Conservation (phyloP, 2,888 invertebrate species). For the Slavum lentiscoides region DNA sequence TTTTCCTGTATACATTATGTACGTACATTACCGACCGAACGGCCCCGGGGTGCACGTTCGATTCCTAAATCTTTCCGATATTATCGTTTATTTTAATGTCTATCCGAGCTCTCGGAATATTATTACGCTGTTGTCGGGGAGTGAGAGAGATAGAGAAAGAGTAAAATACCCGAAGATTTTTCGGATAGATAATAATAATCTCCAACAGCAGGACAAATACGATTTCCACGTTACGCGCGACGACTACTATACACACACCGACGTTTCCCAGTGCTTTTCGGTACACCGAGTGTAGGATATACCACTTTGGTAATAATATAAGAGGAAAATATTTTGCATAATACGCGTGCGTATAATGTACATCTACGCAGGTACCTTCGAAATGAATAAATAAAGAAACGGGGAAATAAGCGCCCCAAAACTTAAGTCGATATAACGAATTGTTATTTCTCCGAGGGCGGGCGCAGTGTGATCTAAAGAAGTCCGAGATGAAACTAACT, state of each 20-base stretch:
- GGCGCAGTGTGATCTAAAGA: slow-evolving; percentile 4
- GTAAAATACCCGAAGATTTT: background rate
- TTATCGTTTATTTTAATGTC: slow-evolving; percentile 17
- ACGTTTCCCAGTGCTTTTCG: background rate
- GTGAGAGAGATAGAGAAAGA: background rate
- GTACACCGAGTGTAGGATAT: too few relatives aligned
- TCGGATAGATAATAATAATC: background rate
- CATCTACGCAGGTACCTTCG: too few relatives aligned
- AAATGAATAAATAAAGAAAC: too few relatives aligned
- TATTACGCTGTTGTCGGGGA: background rate
- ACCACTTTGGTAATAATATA: too few relatives aligned
- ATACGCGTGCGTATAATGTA: background rate
- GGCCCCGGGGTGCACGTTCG: slow-evolving; percentile 15
- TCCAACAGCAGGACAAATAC: background rate
- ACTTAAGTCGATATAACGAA: slow-evolving; percentile 26
- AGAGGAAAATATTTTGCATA: slow-evolving; percentile 1
- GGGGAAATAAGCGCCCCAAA: background rate
- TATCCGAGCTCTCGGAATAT: background rate
- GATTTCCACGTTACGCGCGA: background rate
- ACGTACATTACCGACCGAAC: background rate
- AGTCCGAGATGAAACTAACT: slow-evolving; percentile 28
- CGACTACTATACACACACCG: background rate
- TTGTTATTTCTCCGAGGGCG: slow-evolving; percentile 8
- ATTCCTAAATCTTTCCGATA: slow-evolving; percentile 21
- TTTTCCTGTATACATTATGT: background rate